phyloP scores from a whole-genome alignment of 2,797 vertebrate genomes.

The Staurois parvus region DNA sequence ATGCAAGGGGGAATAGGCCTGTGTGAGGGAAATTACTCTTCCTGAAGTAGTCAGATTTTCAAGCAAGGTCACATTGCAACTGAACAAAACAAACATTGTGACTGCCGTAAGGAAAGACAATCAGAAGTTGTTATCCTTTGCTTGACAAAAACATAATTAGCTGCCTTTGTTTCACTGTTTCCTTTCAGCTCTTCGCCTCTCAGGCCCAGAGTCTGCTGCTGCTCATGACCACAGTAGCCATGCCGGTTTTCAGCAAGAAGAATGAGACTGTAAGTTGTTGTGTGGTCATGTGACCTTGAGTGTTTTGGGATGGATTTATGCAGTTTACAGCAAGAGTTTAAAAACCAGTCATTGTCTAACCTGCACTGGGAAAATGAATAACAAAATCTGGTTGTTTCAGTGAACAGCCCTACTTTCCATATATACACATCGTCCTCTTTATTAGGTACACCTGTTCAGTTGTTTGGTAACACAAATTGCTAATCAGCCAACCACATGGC shows the following conservation, averaged over 20 bases:
- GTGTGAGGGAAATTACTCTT: neutral
- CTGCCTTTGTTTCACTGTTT: constrained; percentile 7
- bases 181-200: constrained; percentile 84
- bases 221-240: constrained; percentile 94
- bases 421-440: no score
- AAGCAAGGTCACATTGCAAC: neutral
- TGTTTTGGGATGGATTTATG: neutral
- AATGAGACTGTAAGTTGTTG: constrained; percentile 87
- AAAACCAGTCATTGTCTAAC: neutral
- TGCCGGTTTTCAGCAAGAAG: constrained; percentile 98
- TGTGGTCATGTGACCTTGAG: neutral
- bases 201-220: constrained; percentile 87
- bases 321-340: neutral
- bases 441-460: no score
- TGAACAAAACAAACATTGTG: neutral
- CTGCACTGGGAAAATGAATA: no score
- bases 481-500: no score
- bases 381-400: no score
- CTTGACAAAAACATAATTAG: neutral
- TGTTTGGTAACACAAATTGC: no score
- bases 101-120: no score
- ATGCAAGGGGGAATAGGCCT: no score
- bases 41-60: neutral
- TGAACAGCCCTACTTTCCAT: no score
- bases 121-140: neutral